Evolutionary conservation across 2,113 vertebrate species (phyloP), one percentile per base, ranked within the genome.

Genomic region (Caracal caracal): DNA sequence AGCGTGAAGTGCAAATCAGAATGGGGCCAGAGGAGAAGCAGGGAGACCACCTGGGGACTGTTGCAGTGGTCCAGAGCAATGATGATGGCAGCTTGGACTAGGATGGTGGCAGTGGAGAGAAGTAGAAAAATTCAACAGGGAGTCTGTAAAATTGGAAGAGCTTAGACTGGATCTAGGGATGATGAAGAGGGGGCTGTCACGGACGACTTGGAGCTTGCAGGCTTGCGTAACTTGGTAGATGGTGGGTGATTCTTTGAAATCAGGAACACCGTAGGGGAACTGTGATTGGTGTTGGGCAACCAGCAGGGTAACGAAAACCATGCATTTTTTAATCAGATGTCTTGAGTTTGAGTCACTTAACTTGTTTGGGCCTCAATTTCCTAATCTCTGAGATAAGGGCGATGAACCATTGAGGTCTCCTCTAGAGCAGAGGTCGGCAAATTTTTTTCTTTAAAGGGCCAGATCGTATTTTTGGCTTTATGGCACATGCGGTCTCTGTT

Each of bases 321-420:
- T 73, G 7, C 6, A 43, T 87, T 92, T 90, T 70, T 85, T 56
- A 10, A 70, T 93, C 13, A 35, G 11, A 51, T 88, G 37, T 89
- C 13, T 65, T 90, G 53, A 53, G 8, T 70, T 96, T 92, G 33
- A 93, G 76, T 81, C 76, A 37, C 81, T 94, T 26, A 88, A 85
- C 10, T 19, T 94, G 24, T 95, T 83, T 78, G 43, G 13, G 33
- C 30, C 56, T 95, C 68, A 87, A 2, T 96, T 79, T 96, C 20
- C 16, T 88, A 86, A 88, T 85, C 47, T 92, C 15, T 82, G 61
- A 93, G 17, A 75, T 84, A 65, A 78, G 15, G 20, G 4, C 10
- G 2, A 63, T 92, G 68, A 94, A 80, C 65, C 80, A 56, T 11
- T 89, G 24, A 86, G 16, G 7, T 93, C 13, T 85, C n/a, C 79